Base-by-base conservation (phyloP, 2,797 vertebrate genomes). In the Lepus townsendii region DNA sequence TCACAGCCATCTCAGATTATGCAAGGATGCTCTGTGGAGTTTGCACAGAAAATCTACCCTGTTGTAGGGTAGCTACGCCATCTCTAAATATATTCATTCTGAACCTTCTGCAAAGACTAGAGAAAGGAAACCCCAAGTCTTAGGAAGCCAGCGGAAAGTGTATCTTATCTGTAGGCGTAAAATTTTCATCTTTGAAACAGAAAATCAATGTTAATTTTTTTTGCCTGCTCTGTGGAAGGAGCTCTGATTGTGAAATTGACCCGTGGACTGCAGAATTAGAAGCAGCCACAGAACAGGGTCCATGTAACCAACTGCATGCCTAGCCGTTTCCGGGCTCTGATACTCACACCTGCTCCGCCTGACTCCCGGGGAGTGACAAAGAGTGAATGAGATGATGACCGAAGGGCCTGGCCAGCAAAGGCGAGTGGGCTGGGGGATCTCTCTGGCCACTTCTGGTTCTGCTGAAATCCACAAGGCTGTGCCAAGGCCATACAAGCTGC, bases 121-220 rank as follows among this genome's bases (percentile, higher is more conserved):
- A 90, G 88, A 75, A 83, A 57, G 87, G 50, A 26, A 73, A 89
- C 52, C 22, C 20, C 66, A 24, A 32, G 17, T 75, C 80, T 72
- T 32, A 83, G 30, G 88, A 89, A 86, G 63, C n/a, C n/a, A 35
- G 54, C 7, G 78, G 32, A 83, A 91, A 69, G 63, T 42, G 6
- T 7, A 66, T 30, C 42, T 82, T 38, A 62, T 32, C 52, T 24
- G 6, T 68, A 93, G 68, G 11, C 17, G 13, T 83, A 35, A 50
- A 90, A 66, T 93, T 84, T 27, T 80, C 30, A 80, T 76, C 73
- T 80, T 83, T 78, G 38, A 73, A 72, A 68, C 32, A 93, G 20
- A 90, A 83, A 91, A 88, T 83, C 66, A n/a, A 35, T 50, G 35
- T 78, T 78, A 22, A 62, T 11, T 63, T 83, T 57, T 84, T 27